Evolutionary conservation across 2,888 invertebrate species (phyloP), one percentile per base, ranked within the genome.

Genomic region (Cataglyphis altisquamis): DNA sequence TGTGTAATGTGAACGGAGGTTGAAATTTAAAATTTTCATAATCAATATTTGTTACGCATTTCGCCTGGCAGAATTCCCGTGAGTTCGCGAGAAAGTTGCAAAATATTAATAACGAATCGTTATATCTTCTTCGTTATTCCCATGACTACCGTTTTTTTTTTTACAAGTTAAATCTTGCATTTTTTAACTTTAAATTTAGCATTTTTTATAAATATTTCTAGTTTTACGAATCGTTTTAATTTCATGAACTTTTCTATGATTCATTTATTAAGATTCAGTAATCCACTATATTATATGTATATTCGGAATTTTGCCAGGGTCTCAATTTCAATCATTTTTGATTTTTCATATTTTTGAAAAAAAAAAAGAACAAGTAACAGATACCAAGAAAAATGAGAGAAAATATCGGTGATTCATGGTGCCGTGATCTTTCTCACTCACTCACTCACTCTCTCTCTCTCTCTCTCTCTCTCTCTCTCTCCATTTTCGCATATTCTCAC

Each of bases 401-500:
- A 83, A 87, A 87, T 82, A 86, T 84, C 81, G 80, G 55, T 84
- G 55, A 36, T 84, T 84, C 82, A 72, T 85, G 75, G 82, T 88
- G 72, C 84, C 80, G 86, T 88, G 84, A 29, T 29, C 29, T 29
- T 1, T 29, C 29, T 29, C 29, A 0, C 2, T 29, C 29, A 0
- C 29, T 29, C 29, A 0, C 29, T 62, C 63, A 86, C 85, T 82
- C 81, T 57, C n/a, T 52, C 21, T 55, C 45, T 68, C 18, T 62
- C 21, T 67, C 78, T 70, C 68, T 60, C 45, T 45, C 45, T 45
- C 45, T 45, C 18, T 45, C 57, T 60, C 72, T 64, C 70, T 60
- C 48, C 52, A 41, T 72, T 52, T 39, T 67, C 70, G 60, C 81
- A 72, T 67, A 39, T 80, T 80, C 83, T 83, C 67, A 60, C 81